A percentile compares a stretch with the other conserved stretches of the same genome.
phyloP scores from a whole-genome alignment of 1,140 invertebrate species.

The Trigoniulus corallinus region DNA sequence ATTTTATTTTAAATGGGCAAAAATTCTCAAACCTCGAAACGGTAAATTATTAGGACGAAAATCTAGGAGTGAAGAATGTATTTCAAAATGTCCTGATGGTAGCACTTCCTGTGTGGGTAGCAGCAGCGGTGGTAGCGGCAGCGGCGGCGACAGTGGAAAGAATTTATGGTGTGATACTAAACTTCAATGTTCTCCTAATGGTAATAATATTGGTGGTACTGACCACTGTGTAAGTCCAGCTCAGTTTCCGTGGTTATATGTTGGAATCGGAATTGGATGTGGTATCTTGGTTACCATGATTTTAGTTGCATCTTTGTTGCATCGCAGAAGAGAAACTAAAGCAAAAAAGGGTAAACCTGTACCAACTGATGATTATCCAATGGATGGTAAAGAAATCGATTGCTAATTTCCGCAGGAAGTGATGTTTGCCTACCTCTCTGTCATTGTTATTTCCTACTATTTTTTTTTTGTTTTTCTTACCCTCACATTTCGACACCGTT shows the following conservation, averaged over 20 bases:
- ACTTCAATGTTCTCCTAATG: neutral
- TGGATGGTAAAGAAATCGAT: conserved; percentile 7
- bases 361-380: conserved; percentile 7
- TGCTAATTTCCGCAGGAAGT: too few species aligned
- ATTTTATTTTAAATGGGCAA: conserved; percentile 1
- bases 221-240: conserved; percentile 12
- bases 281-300: neutral
- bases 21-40: neutral
- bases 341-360: conserved; percentile 8
- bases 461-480: too few species aligned
- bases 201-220: neutral
- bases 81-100: neutral
- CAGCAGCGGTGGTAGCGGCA: neutral
- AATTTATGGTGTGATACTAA: neutral
- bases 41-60: neutral
- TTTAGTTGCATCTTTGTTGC: neutral
- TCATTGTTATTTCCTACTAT: too few species aligned
- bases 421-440: too few species aligned
- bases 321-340: neutral
- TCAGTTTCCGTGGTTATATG: conserved; percentile 34
- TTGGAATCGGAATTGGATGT: conserved; percentile 5
- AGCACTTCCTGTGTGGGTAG: conserved; percentile 9
- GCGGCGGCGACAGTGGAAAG: neutral
- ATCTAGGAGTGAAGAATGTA: conserved; percentile 2
- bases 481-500: too few species aligned